Conservation (phyloP, 2,888 invertebrate genomes). For the Pedicia rivosa region DNA sequence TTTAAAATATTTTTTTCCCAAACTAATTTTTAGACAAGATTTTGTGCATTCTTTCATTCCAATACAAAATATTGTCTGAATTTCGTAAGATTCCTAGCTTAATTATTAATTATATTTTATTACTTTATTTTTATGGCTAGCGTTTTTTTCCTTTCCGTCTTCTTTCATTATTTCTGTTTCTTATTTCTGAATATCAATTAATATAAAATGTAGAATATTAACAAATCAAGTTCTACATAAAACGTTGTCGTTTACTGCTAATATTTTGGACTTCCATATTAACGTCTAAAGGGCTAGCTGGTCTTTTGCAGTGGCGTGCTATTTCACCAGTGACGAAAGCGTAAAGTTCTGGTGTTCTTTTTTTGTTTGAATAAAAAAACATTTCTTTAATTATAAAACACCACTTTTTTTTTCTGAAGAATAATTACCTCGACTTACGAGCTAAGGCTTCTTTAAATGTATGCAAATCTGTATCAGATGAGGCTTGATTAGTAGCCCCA, state of each 20-base stretch:
- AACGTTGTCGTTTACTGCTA: constrained; percentile 49
- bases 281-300: constrained; percentile 51
- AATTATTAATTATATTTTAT: too few relatives aligned
- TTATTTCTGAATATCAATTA: too few relatives aligned
- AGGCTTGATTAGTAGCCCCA: constrained; percentile 13
- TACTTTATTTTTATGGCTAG: too few relatives aligned
- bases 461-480: constrained; percentile 42
- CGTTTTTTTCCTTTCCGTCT: too few relatives aligned
- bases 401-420: neutral
- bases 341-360: constrained; percentile 42
- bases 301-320: constrained; percentile 53
- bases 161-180: too few relatives aligned
- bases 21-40: too few relatives aligned
- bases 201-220: too few relatives aligned
- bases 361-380: neutral
- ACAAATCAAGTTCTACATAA: constrained; percentile 42
- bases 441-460: constrained; percentile 62
- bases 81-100: too few relatives aligned
- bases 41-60: too few relatives aligned
- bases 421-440: constrained; percentile 29
- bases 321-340: constrained; percentile 58
- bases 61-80: too few relatives aligned
- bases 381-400: neutral
- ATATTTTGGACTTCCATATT: constrained; percentile 65
- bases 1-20: too few relatives aligned